Evolutionary conservation across 2,888 invertebrate genomes (phyloP).

Genomic region (Epistrophella euchroma): DNA sequence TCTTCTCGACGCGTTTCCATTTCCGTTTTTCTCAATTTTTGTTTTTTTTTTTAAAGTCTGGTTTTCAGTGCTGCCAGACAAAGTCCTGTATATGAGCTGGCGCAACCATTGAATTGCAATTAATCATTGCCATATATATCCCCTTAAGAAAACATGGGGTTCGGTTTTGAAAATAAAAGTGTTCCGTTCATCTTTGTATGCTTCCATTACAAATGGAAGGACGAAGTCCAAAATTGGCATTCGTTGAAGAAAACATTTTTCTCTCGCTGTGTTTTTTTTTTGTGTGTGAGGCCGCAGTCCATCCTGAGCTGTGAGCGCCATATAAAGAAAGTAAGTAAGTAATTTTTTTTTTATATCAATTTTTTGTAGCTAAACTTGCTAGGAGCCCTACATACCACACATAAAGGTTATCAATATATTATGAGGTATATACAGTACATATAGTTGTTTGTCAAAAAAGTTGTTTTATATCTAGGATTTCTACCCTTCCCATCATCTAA

Average conservation of each 20-base stretch:
- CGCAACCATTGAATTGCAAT: conserved; percentile 74
- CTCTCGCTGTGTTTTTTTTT: conserved; percentile 21
- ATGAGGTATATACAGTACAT: not conserved
- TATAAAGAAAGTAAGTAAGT: too few relatives aligned
- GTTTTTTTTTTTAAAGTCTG: conserved; percentile 18
- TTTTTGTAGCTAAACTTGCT: conserved; percentile 18
- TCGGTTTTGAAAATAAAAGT: conserved; percentile 71
- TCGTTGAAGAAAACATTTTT: conserved; percentile 70
- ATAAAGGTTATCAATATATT: conserved; percentile 1
- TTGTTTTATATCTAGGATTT: conserved; percentile 30
- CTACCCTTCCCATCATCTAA: not conserved
- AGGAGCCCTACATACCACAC: not conserved
- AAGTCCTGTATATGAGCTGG: conserved; percentile 41
- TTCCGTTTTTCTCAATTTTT: conserved; percentile 33
- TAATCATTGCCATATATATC: conserved; percentile 67
- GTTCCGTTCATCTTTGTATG: conserved; percentile 57
- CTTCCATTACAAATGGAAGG: conserved; percentile 46
- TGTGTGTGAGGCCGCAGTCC: too few relatives aligned
- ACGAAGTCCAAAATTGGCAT: conserved; percentile 67
- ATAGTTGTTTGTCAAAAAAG: conserved; percentile 27
- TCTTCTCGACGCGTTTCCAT: conserved; percentile 75
- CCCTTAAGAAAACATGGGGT: conserved; percentile 68
- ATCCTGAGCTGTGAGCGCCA: too few relatives aligned
- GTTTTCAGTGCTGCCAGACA: conserved; percentile 16
- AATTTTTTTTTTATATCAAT: conserved; percentile 32